phyloP scores from a whole-genome alignment of 1,140 invertebrate genomes.

The Drosophila pallidifrons region DNA sequence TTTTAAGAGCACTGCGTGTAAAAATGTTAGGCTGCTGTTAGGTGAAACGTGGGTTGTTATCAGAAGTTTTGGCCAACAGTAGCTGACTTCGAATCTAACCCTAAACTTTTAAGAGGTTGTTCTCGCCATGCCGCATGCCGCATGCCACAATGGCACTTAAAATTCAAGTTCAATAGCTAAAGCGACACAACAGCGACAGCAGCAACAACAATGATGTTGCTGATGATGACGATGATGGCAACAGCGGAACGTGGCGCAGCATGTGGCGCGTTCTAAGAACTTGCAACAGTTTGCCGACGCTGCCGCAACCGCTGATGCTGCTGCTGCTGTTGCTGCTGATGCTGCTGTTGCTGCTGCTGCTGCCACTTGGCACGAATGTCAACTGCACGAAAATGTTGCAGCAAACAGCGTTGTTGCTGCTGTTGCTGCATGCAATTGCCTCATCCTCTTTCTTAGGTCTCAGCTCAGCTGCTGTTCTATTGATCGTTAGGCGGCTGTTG shows the following conservation, averaged over 20 bases:
- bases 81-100: constrained; percentile 37
- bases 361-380: constrained; percentile 79
- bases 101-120: constrained; percentile 29
- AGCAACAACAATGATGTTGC: not conserved
- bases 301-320: constrained; percentile 42
- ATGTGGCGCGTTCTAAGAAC: constrained; percentile 82
- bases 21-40: not conserved
- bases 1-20: not conserved
- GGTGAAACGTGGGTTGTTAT: constrained; percentile 1
- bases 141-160: constrained; percentile 57
- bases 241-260: constrained; percentile 72
- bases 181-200: constrained; percentile 30
- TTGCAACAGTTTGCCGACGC: constrained; percentile 75
- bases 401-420: constrained; percentile 54
- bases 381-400: constrained; percentile 79
- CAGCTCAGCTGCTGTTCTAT: constrained; percentile 72
- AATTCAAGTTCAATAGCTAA: constrained; percentile 78
- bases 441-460: constrained; percentile 55
- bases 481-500: constrained; percentile 78
- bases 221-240: constrained; percentile 27
- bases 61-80: constrained; percentile 17
- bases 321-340: constrained; percentile 54
- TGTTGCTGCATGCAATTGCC: constrained; percentile 43
- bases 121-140: constrained; percentile 8
- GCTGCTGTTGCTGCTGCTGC: constrained; percentile 60